Percentiles rank a stretch among this genome's conserved stretches.
phyloP scores from a whole-genome alignment of 2,797 vertebrate genomes.

The Coregonus suidteri region DNA sequence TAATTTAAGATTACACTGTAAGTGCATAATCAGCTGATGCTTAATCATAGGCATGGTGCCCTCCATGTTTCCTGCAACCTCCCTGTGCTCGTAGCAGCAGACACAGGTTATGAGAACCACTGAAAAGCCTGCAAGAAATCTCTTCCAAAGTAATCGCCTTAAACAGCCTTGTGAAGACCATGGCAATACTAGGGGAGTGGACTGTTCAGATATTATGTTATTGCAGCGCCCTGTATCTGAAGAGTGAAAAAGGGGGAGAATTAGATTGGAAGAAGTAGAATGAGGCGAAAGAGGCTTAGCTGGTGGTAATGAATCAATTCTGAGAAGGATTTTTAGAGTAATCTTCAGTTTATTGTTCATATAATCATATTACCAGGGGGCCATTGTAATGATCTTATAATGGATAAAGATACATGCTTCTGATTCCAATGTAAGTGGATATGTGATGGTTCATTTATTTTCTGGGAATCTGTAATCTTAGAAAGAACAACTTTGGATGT shows the following conservation, averaged over 20 bases:
- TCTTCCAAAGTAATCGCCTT: conserved; percentile 64
- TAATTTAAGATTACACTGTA: conserved; percentile 79
- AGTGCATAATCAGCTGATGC: conserved; percentile 78
- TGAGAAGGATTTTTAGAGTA: not conserved
- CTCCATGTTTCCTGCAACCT: conserved; percentile 62
- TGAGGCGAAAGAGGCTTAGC: not conserved
- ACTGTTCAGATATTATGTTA: conserved; percentile 40
- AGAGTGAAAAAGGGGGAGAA: not conserved
- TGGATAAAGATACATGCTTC: not conserved
- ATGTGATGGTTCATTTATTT: not conserved
- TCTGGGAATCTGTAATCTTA: not conserved
- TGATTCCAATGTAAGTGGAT: not conserved
- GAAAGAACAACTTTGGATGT: not conserved
- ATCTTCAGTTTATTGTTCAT: not conserved
- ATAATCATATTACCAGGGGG: not conserved
- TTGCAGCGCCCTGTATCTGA: conserved; percentile 29
- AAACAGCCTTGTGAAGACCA: conserved; percentile 53
- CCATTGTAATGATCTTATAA: conserved; percentile 1
- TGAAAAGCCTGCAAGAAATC: conserved; percentile 41
- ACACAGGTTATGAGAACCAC: conserved; percentile 45
- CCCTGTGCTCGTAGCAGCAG: conserved; percentile 37
- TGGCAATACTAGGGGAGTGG: conserved; percentile 42
- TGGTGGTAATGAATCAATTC: conserved; percentile 26
- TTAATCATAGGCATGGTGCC: conserved; percentile 76
- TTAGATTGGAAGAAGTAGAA: conserved; percentile 11